Conservation (phyloP, 1,140 invertebrate genomes). For the Zaprionus tsacasi region DNA sequence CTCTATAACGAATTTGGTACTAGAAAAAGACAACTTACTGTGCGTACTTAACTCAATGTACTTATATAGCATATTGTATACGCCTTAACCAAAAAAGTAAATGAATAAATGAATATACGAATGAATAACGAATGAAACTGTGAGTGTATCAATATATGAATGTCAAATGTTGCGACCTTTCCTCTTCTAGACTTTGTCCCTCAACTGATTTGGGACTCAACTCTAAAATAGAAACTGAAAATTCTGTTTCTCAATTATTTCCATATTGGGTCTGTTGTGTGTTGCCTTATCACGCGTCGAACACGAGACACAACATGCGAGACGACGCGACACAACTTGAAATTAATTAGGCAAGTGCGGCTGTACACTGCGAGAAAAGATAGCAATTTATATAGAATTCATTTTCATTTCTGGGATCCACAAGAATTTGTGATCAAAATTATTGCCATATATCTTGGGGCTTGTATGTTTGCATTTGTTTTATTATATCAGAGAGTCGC, state of each 20-base stretch:
- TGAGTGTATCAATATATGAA: background rate
- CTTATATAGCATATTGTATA: too few relatives aligned
- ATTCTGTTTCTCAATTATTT: background rate
- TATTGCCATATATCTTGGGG: background rate
- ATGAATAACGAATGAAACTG: background rate
- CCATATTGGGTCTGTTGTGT: background rate
- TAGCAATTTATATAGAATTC: background rate
- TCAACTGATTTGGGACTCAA: background rate
- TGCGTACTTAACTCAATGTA: slow-evolving; percentile 34
- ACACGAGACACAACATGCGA: slow-evolving; percentile 16
- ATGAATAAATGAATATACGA: slow-evolving; percentile 12
- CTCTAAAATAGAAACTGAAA: background rate
- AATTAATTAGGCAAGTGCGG: background rate
- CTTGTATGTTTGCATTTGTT: slow-evolving; percentile 27
- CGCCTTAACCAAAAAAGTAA: slow-evolving; percentile 31
- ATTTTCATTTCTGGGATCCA: background rate
- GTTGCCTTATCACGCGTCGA: slow-evolving; percentile 18
- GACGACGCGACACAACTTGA: background rate
- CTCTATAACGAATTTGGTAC: slow-evolving; percentile 33
- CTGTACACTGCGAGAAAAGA: slow-evolving; percentile 16
- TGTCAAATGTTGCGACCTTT: background rate
- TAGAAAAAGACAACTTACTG: too few relatives aligned
- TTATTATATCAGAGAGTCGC: slow-evolving; percentile 16
- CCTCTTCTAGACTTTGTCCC: background rate
- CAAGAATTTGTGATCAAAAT: too few relatives aligned